Percentiles rank a stretch among this genome's conserved stretches.
phyloP scores from a whole-genome alignment of 2,113 vertebrate genomes.

The Marmota flaviventris region DNA sequence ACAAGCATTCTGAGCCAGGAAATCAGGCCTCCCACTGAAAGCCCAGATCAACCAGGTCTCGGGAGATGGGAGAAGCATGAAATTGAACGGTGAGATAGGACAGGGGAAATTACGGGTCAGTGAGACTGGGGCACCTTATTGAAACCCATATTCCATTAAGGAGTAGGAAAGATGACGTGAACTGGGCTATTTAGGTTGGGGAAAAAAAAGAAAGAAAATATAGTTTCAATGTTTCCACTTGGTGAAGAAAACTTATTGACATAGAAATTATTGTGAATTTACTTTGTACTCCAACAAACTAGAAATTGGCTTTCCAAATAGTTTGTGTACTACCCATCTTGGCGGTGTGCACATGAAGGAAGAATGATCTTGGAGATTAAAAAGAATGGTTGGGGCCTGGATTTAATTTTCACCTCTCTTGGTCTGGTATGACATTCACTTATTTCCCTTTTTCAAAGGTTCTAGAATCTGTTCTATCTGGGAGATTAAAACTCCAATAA shows the following conservation, averaged over 20 bases:
- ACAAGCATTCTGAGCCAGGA: not conserved
- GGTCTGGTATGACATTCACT: not conserved
- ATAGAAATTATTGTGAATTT: not conserved
- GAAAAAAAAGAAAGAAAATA: not conserved
- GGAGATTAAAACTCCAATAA: slow-evolving; percentile 33
- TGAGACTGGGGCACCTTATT: not conserved
- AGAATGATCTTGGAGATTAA: not conserved
- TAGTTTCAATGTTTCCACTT: slow-evolving; percentile 35
- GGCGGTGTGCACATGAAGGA: not conserved
- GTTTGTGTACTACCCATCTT: not conserved
- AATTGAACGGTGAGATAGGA: not conserved
- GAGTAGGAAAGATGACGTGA: not conserved
- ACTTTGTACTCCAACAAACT: not conserved
- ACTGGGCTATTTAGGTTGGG: not conserved
- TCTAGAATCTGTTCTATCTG: slow-evolving; percentile 41
- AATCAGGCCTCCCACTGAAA: slow-evolving; percentile 4
- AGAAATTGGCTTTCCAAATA: slow-evolving; percentile 28
- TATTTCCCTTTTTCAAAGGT: not conserved
- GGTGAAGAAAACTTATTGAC: not conserved
- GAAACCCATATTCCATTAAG: not conserved
- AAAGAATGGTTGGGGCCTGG: not conserved
- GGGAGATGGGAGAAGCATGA: not conserved
- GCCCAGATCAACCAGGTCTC: not conserved
- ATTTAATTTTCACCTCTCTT: slow-evolving; percentile 62
- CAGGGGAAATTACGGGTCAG: slow-evolving; percentile 1